A percentile compares a stretch with the other conserved stretches of the same genome.
Evolutionary conservation across 2,888 invertebrate genomes (phyloP).

Genomic region (Mythimna vitellina): DNA sequence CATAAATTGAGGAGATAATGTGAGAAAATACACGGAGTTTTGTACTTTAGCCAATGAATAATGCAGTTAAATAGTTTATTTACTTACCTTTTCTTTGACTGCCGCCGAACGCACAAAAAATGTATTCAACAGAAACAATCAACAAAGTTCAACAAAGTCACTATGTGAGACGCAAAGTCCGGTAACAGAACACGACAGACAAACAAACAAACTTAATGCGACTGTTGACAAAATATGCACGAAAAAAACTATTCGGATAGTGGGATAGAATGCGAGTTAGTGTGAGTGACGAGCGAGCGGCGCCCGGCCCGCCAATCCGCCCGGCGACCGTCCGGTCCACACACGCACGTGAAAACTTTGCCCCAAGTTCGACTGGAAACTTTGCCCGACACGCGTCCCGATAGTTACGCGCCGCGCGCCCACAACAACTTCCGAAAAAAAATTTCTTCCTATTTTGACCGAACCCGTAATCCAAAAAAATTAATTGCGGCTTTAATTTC

Average conservation of each 20-base stretch:
- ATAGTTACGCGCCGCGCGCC: slow-evolving; percentile 76
- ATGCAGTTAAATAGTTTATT: slow-evolving; percentile 3
- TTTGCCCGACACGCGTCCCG: slow-evolving; percentile 79
- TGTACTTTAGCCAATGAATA: slow-evolving; percentile 23
- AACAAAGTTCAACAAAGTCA: slow-evolving; percentile 86
- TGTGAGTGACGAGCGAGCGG: slow-evolving; percentile 56
- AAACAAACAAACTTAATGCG: slow-evolving; percentile 75
- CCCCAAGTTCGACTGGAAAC: slow-evolving; percentile 79
- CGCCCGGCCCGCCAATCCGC: slow-evolving; percentile 74
- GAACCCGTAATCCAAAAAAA: slow-evolving; percentile 68
- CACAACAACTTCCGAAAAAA: slow-evolving; percentile 65
- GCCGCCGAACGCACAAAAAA: slow-evolving; percentile 69
- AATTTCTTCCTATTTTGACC: slow-evolving; percentile 43
- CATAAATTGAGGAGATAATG: slow-evolving; percentile 37
- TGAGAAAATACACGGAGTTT: slow-evolving; percentile 45
- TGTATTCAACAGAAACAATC: slow-evolving; percentile 81
- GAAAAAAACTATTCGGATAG: slow-evolving; percentile 65
- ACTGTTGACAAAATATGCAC: slow-evolving; percentile 76
- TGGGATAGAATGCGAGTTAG: slow-evolving; percentile 63
- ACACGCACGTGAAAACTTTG: slow-evolving; percentile 86
- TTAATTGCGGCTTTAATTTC: slow-evolving; percentile 75
- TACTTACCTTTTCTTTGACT: slow-evolving; percentile 79
- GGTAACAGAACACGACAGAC: slow-evolving; percentile 72
- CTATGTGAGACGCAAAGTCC: slow-evolving; percentile 81
- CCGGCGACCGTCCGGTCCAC: slow-evolving; percentile 71